These are phyloP conservation scores for Empidonax alnorum DNA, from an alignment of 2,113 vertebrate species.

Conservation along the genomic window DNA sequence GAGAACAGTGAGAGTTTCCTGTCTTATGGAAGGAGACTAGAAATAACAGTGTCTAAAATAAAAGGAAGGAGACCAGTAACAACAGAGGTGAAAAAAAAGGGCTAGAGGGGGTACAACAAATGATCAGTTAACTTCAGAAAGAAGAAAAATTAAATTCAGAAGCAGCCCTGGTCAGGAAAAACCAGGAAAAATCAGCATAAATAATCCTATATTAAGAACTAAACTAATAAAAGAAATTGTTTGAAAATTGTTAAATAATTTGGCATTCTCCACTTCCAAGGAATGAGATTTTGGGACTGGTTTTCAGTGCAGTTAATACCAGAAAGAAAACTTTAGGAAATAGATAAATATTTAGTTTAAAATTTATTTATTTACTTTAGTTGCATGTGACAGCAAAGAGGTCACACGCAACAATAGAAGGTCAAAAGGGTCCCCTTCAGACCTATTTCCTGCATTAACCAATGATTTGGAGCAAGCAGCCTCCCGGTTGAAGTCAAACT, in stretches of 20 bases:
- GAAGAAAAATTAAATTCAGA: background rate
- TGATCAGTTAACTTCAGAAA: background rate
- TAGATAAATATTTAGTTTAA: background rate
- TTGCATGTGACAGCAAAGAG: background rate
- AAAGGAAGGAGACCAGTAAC: background rate
- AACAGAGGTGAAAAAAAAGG: background rate
- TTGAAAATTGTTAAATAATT: background rate
- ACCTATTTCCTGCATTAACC: background rate
- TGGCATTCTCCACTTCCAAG: background rate
- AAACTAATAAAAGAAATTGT: background rate
- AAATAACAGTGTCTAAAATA: background rate
- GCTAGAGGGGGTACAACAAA: background rate
- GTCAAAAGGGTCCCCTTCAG: background rate
- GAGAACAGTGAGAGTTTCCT: background rate
- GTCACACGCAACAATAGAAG: background rate
- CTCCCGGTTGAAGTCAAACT: background rate
- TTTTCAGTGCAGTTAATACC: background rate
- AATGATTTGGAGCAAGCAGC: background rate
- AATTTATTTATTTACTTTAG: background rate
- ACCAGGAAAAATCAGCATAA: background rate
- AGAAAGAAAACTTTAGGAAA: background rate
- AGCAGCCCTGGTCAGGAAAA: background rate
- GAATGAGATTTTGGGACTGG: background rate
- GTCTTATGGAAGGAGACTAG: background rate
- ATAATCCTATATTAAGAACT: background rate